Conservation (phyloP, 2,888 invertebrate genomes). For the Subacronicta megacephala region DNA sequence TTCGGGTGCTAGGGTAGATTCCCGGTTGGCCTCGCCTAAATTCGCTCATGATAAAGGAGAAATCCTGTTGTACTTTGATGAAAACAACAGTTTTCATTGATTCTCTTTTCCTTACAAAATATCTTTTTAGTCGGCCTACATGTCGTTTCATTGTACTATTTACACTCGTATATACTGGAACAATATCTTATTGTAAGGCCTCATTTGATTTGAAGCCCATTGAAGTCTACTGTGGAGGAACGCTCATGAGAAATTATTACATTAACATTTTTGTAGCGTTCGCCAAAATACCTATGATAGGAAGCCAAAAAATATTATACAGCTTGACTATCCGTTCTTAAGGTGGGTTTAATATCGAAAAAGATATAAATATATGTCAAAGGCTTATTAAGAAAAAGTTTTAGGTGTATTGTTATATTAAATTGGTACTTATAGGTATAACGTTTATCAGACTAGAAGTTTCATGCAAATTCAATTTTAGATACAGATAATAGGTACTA, state of each 20-base stretch:
- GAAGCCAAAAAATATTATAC: background rate
- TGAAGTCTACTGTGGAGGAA: conserved; percentile 4
- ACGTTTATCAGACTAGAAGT: too few relatives aligned
- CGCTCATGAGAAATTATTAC: conserved; percentile 13
- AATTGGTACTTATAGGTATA: too few relatives aligned
- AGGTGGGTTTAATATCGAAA: background rate
- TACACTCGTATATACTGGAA: conserved; percentile 13
- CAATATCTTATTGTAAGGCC: conserved; percentile 26
- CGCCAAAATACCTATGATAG: conserved; percentile 3
- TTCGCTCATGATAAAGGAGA: too few relatives aligned
- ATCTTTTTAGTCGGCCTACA: background rate
- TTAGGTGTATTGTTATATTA: too few relatives aligned
- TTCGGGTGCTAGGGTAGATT: too few relatives aligned
- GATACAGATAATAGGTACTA: too few relatives aligned
- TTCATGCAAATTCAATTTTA: too few relatives aligned
- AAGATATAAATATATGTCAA: too few relatives aligned
- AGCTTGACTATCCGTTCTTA: background rate
- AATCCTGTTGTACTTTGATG: too few relatives aligned
- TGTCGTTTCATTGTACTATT: conserved; percentile 9
- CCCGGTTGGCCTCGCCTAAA: too few relatives aligned
- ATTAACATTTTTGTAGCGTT: conserved; percentile 4
- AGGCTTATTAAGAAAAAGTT: background rate
- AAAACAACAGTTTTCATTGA: too few relatives aligned
- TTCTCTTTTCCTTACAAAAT: too few relatives aligned
- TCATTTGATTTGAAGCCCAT: conserved; percentile 43